A percentile compares a stretch with the other conserved stretches of the same genome.
phyloP scores from a whole-genome alignment of 2,888 invertebrate species.

The Ichneumon xanthorius region DNA sequence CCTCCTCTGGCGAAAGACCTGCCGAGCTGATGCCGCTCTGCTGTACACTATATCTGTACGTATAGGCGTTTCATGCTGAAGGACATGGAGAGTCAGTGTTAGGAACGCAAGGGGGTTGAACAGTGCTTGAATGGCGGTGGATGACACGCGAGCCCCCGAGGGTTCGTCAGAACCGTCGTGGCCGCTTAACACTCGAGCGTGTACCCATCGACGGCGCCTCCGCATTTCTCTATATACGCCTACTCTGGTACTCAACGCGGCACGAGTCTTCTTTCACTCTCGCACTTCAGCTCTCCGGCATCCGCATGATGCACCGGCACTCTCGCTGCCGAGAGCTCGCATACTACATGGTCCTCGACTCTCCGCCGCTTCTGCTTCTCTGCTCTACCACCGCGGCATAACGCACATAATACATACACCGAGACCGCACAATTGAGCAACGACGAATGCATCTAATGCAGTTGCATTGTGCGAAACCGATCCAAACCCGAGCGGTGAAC shows the following conservation, averaged over 20 bases:
- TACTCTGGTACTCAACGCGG: constrained; percentile 43
- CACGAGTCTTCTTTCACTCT: constrained; percentile 51
- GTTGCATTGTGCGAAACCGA: constrained; percentile 54
- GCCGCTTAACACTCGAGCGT: constrained; percentile 61
- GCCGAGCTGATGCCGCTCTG: background rate
- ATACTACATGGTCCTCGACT: constrained; percentile 48
- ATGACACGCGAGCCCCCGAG: constrained; percentile 50
- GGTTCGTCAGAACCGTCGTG: constrained; percentile 46
- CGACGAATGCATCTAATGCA: constrained; percentile 52
- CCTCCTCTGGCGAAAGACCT: background rate
- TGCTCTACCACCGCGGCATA: constrained; percentile 38
- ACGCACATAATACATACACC: constrained; percentile 21
- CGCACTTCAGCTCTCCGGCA: constrained; percentile 48
- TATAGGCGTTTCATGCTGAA: constrained; percentile 22
- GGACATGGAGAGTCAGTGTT: constrained; percentile 44
- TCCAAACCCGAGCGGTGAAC: constrained; percentile 35
- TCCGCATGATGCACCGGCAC: constrained; percentile 39
- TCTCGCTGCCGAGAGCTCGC: constrained; percentile 32
- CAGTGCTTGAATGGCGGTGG: constrained; percentile 48
- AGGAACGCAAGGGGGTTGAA: constrained; percentile 38
- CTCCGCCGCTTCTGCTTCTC: constrained; percentile 25
- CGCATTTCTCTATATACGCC: constrained; percentile 9
- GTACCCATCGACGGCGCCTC: constrained; percentile 32
- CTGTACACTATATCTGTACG: background rate
- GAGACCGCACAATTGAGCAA: constrained; percentile 56